Base-by-base conservation (phyloP, 2,888 invertebrate genomes). In the Slavum lentiscoides region DNA sequence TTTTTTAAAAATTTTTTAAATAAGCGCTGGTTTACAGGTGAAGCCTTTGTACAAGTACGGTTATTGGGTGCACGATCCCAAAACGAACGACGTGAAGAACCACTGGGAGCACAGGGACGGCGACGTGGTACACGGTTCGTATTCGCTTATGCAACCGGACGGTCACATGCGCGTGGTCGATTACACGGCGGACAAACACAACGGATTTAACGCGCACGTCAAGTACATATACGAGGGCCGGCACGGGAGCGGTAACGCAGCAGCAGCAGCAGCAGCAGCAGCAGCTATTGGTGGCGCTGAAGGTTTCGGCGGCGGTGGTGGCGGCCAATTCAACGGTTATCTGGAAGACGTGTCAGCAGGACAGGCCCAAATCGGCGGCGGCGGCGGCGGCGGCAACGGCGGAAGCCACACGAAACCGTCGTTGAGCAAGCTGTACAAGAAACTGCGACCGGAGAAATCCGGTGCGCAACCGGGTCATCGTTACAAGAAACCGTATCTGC, bases 61-160 rank as follows among this genome's bases (percentile, higher is more conserved):
- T 82, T 88, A 88, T 84, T 86, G 87, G 74, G 88, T 88, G 62
- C 87, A 87, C 84, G 88, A 88, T 83, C 85, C 87, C n/a, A 87
- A 87, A 84, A 87, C 87, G n/a, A 87, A 87, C 83, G 88, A 88
- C 84, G 86, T 87, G 82, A 88, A 88, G 84, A 87, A 85, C 82
- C 87, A 87, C 83, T 87, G 87, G 86, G 88, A 88, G 84, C 87
- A 87, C 37, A 84, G 88, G 72, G 87, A 88, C 81, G 88, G 88
- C 5, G 87, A 88, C 82, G 85, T 85, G 82, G 88, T 88, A 80
- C 86, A 87, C 82, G 88, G 88, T 7, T 86, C 87, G 84, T 88
- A 88, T 85, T 87, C 87, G 69, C 83, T 84, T 82, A 82, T 84
- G 82, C 84, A 84, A 74, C 85, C 84, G 75, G 84, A 84, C 83